These are phyloP conservation scores for Eublepharis macularius DNA, from an alignment of 2,113 vertebrate species.

Conservation along the genomic window DNA sequence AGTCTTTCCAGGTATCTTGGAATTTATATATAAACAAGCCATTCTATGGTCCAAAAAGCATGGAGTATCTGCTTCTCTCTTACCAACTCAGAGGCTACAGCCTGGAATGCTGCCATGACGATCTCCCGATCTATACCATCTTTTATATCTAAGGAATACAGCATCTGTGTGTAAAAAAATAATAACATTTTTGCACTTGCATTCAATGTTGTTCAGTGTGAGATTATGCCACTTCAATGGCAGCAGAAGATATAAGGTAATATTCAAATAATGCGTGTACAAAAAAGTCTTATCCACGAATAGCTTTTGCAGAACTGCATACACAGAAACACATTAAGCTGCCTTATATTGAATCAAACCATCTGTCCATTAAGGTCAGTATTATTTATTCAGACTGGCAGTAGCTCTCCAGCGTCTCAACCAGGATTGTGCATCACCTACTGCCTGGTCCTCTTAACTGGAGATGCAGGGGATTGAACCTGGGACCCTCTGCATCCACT, in stretches of 20 bases:
- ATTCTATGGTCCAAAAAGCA: background rate
- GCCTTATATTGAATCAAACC: no score
- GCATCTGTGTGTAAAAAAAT: rapidly evolving
- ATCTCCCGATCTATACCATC: constrained; percentile 19
- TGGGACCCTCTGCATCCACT: no score
- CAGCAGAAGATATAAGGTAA: background rate
- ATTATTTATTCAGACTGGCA: no score
- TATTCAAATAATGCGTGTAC: no score
- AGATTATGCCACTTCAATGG: background rate
- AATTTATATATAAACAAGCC: background rate
- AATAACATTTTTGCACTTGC: background rate
- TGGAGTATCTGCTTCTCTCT: background rate
- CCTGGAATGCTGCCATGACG: background rate
- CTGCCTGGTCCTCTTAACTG: no score
- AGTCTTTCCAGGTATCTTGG: background rate
- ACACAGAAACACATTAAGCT: no score
- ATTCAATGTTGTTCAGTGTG: background rate
- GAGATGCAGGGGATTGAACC: no score
- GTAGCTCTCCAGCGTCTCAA: no score
- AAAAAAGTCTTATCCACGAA: no score
- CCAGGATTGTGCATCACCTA: no score
- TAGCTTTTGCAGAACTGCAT: no score
- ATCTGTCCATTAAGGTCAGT: no score
- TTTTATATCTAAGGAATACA: rapidly evolving
- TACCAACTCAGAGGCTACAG: background rate